Evolutionary conservation across 92 coral and sea anemone species (phyloP).

Genomic region (Zoanthus gigantus): DNA sequence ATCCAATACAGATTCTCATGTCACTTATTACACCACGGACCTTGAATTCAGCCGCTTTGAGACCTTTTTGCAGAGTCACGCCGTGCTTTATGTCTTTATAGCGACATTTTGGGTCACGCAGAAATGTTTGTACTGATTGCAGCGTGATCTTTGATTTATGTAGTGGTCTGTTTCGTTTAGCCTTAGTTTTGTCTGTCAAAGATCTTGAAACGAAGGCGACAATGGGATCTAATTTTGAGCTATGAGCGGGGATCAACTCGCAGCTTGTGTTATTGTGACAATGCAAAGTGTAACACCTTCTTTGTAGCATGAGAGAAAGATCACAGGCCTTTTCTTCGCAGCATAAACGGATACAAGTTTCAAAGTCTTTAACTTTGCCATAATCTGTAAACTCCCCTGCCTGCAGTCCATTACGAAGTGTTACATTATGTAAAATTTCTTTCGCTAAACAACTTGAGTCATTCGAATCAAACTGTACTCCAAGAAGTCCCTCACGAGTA

Average conservation of each 20-base stretch:
- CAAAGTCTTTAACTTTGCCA: constrained; percentile 78
- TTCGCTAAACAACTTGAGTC: constrained; percentile 61
- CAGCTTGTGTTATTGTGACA: constrained; percentile 67
- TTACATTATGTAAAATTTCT: constrained; percentile 67
- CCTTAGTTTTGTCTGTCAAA: not conserved
- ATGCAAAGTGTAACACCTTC: constrained; percentile 78
- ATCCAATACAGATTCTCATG: constrained; percentile 79
- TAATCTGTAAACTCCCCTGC: constrained; percentile 93
- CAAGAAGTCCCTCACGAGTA: constrained; percentile 18
- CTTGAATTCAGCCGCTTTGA: constrained; percentile 83
- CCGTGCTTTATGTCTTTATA: constrained; percentile 75
- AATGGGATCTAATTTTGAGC: constrained; percentile 66
- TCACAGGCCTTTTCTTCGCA: constrained; percentile 78
- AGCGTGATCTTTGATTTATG: constrained; percentile 28
- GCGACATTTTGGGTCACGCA: constrained; percentile 68
- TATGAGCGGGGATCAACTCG: constrained; percentile 70
- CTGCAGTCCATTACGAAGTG: constrained; percentile 82
- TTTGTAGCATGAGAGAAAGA: constrained; percentile 72
- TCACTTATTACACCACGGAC: constrained; percentile 73
- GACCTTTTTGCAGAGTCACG: constrained; percentile 83
- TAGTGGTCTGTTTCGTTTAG: constrained; percentile 25
- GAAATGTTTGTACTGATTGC: constrained; percentile 25
- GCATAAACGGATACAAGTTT: constrained; percentile 74
- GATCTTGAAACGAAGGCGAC: constrained; percentile 72
- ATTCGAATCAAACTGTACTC: constrained; percentile 34